Conservation (phyloP, 2,113 vertebrate species). For the Turdus rufiventris region DNA sequence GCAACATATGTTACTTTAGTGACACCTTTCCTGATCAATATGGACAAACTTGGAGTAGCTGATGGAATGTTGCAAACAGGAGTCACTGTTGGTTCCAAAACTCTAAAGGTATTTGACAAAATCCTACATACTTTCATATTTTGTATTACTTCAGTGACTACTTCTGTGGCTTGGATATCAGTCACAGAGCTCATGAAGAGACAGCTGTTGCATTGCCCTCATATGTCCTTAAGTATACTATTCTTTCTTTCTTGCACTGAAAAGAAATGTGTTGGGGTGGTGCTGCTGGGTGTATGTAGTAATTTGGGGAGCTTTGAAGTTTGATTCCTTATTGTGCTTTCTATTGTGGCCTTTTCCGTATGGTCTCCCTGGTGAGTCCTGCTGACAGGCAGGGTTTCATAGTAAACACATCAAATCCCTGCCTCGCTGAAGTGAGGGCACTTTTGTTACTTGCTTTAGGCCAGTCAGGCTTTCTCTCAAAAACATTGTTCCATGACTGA, state of each 20-base stretch:
- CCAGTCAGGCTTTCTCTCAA: background rate
- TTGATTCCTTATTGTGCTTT: background rate
- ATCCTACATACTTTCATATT: background rate
- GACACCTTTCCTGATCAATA: slow-evolving; percentile 91
- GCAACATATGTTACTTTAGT: slow-evolving; percentile 91
- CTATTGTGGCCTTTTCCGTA: background rate
- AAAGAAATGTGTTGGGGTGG: background rate
- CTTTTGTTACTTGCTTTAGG: slow-evolving; percentile 27
- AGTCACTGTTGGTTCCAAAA: slow-evolving; percentile 82
- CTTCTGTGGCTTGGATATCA: background rate
- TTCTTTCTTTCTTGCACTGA: background rate
- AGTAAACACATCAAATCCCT: background rate
- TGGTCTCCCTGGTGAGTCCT: background rate
- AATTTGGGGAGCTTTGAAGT: slow-evolving; percentile 12
- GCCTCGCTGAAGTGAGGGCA: background rate
- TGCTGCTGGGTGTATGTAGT: background rate
- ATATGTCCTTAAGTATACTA: background rate
- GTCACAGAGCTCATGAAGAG: background rate
- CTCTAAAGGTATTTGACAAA: slow-evolving; percentile 80
- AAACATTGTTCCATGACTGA: slow-evolving; percentile 13
- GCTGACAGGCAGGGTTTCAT: background rate
- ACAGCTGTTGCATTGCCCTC: background rate
- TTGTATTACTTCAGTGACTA: background rate
- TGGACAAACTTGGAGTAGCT: slow-evolving; percentile 87
- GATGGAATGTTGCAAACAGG: slow-evolving; percentile 91